A percentile compares a stretch with the other conserved stretches of the same genome.
Evolutionary conservation across 2,797 vertebrate species (phyloP).

Genomic region (Chrysocyon brachyurus): DNA sequence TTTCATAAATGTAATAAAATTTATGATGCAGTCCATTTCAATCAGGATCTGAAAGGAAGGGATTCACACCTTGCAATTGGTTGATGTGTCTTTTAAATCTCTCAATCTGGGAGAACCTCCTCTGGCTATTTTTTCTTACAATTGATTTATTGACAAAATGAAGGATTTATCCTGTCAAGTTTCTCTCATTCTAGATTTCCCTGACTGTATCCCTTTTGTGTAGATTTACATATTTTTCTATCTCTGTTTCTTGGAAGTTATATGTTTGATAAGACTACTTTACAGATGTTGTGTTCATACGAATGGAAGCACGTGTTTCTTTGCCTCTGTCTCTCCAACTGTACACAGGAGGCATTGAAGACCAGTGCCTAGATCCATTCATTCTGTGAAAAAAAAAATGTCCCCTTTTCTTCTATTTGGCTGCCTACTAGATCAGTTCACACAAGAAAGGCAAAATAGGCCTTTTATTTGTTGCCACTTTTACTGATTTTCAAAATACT

Average conservation of each 20-base stretch:
- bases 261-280: not conserved
- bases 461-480: not conserved
- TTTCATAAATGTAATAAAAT: not conserved
- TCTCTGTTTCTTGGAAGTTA: not conserved
- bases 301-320: not conserved
- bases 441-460: not conserved
- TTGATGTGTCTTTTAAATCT: not conserved
- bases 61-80: not conserved
- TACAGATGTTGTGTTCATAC: not conserved
- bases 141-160: conserved; percentile 2
- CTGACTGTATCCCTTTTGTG: not conserved
- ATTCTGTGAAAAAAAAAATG: not conserved
- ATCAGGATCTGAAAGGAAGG: not conserved
- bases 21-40: not conserved
- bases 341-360: not conserved
- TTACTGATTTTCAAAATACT: conserved; percentile 49
- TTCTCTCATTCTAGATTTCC: conserved; percentile 45
- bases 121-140: not conserved
- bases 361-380: not conserved
- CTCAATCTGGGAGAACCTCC: not conserved
- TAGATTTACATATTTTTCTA: not conserved
- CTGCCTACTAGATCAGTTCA: not conserved
- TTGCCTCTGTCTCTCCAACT: not conserved
- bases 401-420: not conserved
- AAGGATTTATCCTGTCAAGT: not conserved